Conservation (phyloP, 2,797 vertebrate genomes). For the Neostethus bicornis region DNA sequence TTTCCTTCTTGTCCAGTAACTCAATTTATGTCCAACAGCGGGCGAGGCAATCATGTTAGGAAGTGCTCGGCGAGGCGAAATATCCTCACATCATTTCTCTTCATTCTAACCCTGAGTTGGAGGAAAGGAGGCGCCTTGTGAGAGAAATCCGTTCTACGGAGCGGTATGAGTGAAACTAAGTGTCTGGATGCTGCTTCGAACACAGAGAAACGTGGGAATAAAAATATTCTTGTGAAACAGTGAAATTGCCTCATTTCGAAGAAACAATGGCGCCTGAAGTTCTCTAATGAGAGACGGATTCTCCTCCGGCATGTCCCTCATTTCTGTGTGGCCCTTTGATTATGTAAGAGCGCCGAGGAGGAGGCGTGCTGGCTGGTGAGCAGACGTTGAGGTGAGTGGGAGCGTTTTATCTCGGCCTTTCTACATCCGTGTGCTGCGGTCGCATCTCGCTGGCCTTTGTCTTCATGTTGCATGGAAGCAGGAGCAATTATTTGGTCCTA, state of each 20-base stretch:
- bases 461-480: constrained; percentile 23
- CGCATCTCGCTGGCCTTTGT: constrained; percentile 19
- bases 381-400: constrained; percentile 34
- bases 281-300: constrained; percentile 54
- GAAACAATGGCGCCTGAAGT: constrained; percentile 35
- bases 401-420: constrained; percentile 41
- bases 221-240: constrained; percentile 44
- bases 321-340: constrained; percentile 58
- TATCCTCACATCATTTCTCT: background rate
- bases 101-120: background rate
- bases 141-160: background rate
- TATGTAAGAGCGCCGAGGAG: constrained; percentile 58
- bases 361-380: constrained; percentile 55
- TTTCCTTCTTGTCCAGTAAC: constrained; percentile 46
- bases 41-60: constrained; percentile 39
- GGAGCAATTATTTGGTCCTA: constrained; percentile 37
- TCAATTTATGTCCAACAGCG: constrained; percentile 36
- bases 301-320: constrained; percentile 54
- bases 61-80: constrained; percentile 18
- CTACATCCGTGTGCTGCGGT: constrained; percentile 5
- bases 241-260: constrained; percentile 55
- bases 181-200: constrained; percentile 12
- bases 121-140: background rate
- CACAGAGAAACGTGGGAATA: constrained; percentile 30
- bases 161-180: constrained; percentile 4